These are phyloP conservation scores for Caenorhabditis sp. DNA, from an alignment of 2,888 invertebrate species.

Conservation along the genomic window DNA sequence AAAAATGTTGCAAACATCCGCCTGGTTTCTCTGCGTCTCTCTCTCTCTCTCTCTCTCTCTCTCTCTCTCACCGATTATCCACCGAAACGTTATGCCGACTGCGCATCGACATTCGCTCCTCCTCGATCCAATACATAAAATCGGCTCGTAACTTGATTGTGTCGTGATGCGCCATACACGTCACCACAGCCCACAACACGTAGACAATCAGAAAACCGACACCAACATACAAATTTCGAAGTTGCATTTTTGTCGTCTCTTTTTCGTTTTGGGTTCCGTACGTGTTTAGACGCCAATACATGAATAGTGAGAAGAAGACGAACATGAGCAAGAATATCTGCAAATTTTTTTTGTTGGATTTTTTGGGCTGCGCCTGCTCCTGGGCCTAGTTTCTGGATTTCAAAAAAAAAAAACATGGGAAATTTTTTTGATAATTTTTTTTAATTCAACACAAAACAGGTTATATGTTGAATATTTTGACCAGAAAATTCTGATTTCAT, in stretches of 20 bases:
- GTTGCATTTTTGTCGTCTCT: slow-evolving; percentile 47
- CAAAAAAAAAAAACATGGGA: no score
- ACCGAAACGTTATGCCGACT: slow-evolving; percentile 50
- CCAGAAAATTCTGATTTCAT: no score
- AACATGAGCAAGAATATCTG: slow-evolving; percentile 44
- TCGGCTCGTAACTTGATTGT: slow-evolving; percentile 56
- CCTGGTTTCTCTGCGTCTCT: no score
- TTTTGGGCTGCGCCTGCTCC: no score
- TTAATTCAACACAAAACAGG: no score
- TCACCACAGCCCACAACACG: slow-evolving; percentile 50
- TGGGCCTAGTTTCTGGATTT: no score
- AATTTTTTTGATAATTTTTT: no score
- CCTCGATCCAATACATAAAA: slow-evolving; percentile 65
- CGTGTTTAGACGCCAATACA: slow-evolving; percentile 46
- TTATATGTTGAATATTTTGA: no score
- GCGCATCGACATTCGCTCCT: slow-evolving; percentile 55
- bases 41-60: no score
- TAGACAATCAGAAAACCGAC: slow-evolving; percentile 53
- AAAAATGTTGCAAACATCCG: no score
- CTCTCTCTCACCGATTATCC: slow-evolving; percentile 48
- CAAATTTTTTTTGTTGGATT: no score
- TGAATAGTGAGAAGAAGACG: slow-evolving; percentile 42
- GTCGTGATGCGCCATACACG: slow-evolving; percentile 46
- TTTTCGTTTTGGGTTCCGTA: slow-evolving; percentile 42
- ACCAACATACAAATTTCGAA: slow-evolving; percentile 52